A percentile compares a stretch with the other conserved stretches of the same genome.
phyloP scores from a whole-genome alignment of 2,113 vertebrate species.

The Polypterus senegalus region DNA sequence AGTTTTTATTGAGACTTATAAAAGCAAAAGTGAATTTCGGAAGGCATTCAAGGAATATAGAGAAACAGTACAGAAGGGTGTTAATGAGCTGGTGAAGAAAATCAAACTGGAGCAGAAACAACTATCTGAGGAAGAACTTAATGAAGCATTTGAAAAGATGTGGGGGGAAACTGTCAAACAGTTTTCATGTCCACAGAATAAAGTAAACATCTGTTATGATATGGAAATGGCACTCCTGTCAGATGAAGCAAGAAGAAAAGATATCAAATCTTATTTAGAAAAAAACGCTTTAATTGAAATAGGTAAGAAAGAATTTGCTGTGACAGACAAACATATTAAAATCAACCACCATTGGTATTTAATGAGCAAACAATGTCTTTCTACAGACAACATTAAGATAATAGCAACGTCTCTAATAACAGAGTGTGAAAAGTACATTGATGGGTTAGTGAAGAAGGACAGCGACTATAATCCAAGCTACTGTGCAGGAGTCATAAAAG shows the following conservation, averaged over 20 bases:
- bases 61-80: constrained; percentile 18
- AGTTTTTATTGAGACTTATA: constrained; percentile 11
- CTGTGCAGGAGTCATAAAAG: constrained; percentile 25
- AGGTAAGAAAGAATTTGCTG: not conserved
- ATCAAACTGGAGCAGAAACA: constrained; percentile 15
- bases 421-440: not conserved
- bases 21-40: constrained; percentile 20
- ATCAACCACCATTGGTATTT: no score
- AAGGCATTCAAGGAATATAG: constrained; percentile 20
- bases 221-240: constrained; percentile 26
- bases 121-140: constrained; percentile 19
- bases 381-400: no score
- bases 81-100: constrained; percentile 13
- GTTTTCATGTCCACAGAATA: not conserved
- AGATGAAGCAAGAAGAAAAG: constrained; percentile 4
- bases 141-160: constrained; percentile 16
- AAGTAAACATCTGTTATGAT: constrained; percentile 14
- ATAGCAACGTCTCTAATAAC: not conserved
- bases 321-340: no score
- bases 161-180: constrained; percentile 19
- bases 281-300: not conserved
- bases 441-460: constrained; percentile 1
- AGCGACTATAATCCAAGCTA: constrained; percentile 26
- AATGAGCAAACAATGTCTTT: no score
- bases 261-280: not conserved